Evolutionary conservation across 2,888 invertebrate species (phyloP), one percentile per base, ranked within the genome.

Genomic region (Parnassius glacialis): DNA sequence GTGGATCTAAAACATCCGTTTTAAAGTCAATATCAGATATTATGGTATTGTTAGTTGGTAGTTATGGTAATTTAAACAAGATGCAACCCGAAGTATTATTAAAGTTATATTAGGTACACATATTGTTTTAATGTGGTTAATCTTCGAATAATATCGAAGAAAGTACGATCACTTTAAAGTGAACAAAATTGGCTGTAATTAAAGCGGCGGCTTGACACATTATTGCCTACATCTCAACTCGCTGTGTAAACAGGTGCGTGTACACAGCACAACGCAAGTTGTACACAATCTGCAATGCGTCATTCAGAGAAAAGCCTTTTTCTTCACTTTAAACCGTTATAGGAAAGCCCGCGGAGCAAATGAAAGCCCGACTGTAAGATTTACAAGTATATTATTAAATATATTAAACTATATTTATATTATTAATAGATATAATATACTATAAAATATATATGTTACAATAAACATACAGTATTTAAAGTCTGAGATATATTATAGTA

Each of bases 201-300:
- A 55, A 51, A 45, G 13, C n/a, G 34, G 55, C 47, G 43, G 65
- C 59, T 43, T 62, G 64, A 65, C 57, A 65, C 68, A 64, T 66
- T 70, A 72, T 66, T 70, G 66, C 72, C 65, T 52, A 64, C 62
- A 68, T 70, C 63, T 65, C 64, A 51, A 16, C 43, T 7, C 51
- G 41, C 52, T 47, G 65, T 70, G 67, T 73, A 62, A 65, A 68
- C 72, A 72, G 68, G 67, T 72, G 72, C 55, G 66, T 62, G 64
- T 61, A 64, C 62, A 57, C n/a, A 3, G 48, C 12, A 47, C 52
- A 2, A 13, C 61, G n/a, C 57, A 57, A 57, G 52, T 61, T 57
- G 43, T 20, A 52, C 51, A 52, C 42, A 48, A 57, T 41, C 2
- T 16, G 9, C 50, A 16, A 12, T n/a, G 34, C 0, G 25, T 25